Evolutionary conservation across 1,140 invertebrate species (phyloP).

Genomic region (Pseudomyrmex concolor): DNA sequence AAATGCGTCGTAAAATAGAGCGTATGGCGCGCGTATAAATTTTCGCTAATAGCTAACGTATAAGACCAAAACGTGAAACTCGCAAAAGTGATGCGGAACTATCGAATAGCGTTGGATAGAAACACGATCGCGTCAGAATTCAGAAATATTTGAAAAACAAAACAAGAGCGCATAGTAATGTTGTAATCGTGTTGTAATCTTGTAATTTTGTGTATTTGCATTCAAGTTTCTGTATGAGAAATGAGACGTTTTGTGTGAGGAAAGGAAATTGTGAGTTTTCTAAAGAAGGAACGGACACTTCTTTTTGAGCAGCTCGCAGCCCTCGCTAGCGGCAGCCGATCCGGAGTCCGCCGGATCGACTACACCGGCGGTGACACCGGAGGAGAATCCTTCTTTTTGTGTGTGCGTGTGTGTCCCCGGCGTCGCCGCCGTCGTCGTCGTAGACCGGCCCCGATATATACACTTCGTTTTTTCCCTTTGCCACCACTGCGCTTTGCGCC

Average conservation of each 20-base stretch:
- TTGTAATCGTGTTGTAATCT: no score
- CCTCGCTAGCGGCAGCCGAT: constrained; percentile 79
- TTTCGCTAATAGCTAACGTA: constrained; percentile 30
- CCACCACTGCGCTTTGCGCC: constrained; percentile 62
- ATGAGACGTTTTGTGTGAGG: neutral
- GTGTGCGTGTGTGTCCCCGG: constrained; percentile 72
- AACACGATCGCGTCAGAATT: neutral
- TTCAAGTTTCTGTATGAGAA: neutral
- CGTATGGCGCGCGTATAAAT: constrained; percentile 42
- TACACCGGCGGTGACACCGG: constrained; percentile 70
- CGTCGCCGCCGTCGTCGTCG: constrained; percentile 73
- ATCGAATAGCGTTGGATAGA: constrained; percentile 48
- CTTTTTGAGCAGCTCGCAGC: constrained; percentile 65
- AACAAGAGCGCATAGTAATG: neutral
- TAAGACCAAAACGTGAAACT: constrained; percentile 11
- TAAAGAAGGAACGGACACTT: neutral
- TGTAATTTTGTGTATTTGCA: no score
- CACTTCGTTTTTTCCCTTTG: constrained; percentile 81
- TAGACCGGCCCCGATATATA: constrained; percentile 76
- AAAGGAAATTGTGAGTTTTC: neutral
- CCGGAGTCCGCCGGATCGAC: constrained; percentile 68
- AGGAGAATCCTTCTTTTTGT: constrained; percentile 75
- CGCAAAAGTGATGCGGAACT: constrained; percentile 44
- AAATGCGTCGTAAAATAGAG: constrained; percentile 19
- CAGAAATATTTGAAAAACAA: neutral